Conservation (phyloP, 2,797 vertebrate genomes). For the Halcyon chelicuti region DNA sequence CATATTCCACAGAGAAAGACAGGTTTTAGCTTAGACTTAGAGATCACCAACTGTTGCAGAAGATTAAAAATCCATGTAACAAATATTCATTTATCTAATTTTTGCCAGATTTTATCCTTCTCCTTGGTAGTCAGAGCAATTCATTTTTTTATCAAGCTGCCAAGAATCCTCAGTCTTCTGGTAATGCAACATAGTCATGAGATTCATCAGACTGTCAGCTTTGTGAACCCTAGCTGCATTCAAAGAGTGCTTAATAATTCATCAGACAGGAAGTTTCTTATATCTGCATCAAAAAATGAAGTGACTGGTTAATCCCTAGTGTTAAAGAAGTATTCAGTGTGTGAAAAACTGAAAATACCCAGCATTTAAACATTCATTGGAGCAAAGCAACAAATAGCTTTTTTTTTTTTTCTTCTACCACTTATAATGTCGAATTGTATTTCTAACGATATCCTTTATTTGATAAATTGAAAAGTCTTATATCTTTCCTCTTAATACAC, state of each 20-base stretch:
- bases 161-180: slow-evolving; percentile 57
- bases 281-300: not conserved
- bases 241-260: slow-evolving; percentile 71
- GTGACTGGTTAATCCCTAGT: not conserved
- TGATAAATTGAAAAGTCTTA: not conserved
- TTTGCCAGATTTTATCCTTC: slow-evolving; percentile 26
- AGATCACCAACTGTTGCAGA: not conserved
- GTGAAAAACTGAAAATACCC: not conserved
- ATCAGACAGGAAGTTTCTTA: slow-evolving; percentile 49
- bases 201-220: slow-evolving; percentile 36
- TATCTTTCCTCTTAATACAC: not conserved
- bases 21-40: not conserved
- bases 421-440: not conserved
- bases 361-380: not conserved
- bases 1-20: not conserved
- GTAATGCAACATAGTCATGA: slow-evolving; percentile 39
- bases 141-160: slow-evolving; percentile 70
- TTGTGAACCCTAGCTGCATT: slow-evolving; percentile 47
- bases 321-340: not conserved
- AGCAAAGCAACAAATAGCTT: not conserved
- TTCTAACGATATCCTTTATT: not conserved
- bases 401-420: not conserved
- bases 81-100: slow-evolving; percentile 11
- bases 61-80: not conserved
- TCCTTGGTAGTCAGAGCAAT: slow-evolving; percentile 41